Conservation (phyloP, 2,113 vertebrate genomes). For the Glaucomys volans region DNA sequence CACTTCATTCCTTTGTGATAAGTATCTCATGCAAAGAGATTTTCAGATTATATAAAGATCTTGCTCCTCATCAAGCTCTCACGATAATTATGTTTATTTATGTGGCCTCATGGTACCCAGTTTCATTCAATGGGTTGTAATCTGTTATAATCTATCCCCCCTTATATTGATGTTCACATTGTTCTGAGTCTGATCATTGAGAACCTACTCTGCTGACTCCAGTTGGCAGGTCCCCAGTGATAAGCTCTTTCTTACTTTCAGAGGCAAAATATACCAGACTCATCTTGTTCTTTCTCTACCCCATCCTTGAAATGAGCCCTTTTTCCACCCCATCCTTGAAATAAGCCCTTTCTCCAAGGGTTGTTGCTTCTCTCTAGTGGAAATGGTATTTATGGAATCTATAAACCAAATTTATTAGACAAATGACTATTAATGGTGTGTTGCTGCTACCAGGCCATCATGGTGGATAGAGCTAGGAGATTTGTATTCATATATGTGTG, state of each 20-base stretch:
- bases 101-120: not conserved
- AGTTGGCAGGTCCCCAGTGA: accelerated
- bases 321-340: not conserved
- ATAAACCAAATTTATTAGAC: not conserved
- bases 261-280: not conserved
- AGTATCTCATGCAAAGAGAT: not conserved
- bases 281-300: not conserved
- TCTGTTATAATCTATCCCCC: no score
- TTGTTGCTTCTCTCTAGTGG: not conserved
- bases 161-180: no score
- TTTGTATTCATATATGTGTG: not conserved
- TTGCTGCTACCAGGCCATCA: not conserved
- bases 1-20: not conserved
- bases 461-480: not conserved
- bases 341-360: not conserved
- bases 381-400: not conserved
- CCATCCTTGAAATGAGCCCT: not conserved
- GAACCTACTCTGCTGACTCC: no score
- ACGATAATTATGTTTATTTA: accelerated
- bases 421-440: not conserved
- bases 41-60: not conserved
- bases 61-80: not conserved
- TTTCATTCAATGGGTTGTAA: not conserved
- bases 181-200: no score
- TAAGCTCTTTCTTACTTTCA: not conserved